These are phyloP conservation scores for Platycnemis pennipes DNA, from an alignment of 2,888 invertebrate genomes.

Conservation along the genomic window DNA sequence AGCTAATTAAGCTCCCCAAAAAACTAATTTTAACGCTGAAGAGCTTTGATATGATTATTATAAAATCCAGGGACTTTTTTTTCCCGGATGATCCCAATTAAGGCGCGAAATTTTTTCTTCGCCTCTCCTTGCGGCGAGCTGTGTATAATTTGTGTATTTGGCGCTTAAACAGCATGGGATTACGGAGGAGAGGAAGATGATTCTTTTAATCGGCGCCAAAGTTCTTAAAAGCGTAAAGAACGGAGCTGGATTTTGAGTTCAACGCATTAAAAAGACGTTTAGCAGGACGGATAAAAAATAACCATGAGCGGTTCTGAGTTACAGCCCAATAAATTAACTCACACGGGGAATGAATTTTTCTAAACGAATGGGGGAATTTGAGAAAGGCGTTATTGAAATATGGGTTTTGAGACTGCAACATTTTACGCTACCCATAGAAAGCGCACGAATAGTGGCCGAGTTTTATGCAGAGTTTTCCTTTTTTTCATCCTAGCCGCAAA, in stretches of 20 bases:
- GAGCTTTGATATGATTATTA: conserved; percentile 36
- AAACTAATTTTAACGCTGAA: conserved; percentile 21
- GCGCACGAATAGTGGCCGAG: neutral
- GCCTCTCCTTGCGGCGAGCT: neutral
- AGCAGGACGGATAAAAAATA: neutral
- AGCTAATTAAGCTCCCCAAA: neutral
- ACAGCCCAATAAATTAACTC: neutral
- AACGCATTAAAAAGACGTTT: conserved; percentile 20
- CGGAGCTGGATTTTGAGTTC: neutral
- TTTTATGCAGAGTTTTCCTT: neutral
- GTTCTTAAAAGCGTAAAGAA: neutral
- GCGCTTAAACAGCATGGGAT: conserved; percentile 3
- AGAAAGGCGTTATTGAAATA: conserved; percentile 9
- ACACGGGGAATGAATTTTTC: neutral
- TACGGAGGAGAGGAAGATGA: neutral
- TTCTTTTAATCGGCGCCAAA: neutral
- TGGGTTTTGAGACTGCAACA: neutral
- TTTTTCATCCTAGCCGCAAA: neutral
- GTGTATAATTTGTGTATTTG: conserved; percentile 28
- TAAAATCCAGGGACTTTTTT: neutral
- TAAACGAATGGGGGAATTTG: neutral
- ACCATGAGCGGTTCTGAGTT: neutral
- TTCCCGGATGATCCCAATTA: conserved; percentile 28
- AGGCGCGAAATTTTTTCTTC: neutral
- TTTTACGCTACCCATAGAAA: neutral